Evolutionary conservation across 2,113 vertebrate species (phyloP).

Genomic region (Actinemys pallida): DNA sequence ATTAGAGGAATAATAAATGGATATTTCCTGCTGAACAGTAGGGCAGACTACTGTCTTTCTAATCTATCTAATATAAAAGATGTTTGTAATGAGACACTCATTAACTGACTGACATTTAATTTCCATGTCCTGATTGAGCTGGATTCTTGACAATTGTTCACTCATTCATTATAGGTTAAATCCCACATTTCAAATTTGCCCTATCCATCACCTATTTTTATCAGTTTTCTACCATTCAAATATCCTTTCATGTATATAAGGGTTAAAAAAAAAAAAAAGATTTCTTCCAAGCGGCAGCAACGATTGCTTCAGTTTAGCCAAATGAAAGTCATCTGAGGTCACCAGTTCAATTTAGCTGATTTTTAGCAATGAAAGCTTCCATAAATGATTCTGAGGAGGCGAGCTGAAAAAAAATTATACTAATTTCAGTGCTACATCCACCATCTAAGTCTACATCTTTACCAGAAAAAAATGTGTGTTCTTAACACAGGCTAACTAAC

Average conservation of each 20-base stretch:
- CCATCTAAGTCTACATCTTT: neutral
- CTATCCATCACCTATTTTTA: neutral
- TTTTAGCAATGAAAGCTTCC: neutral
- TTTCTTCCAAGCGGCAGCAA: neutral
- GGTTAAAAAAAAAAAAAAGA: neutral
- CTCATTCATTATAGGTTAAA: neutral
- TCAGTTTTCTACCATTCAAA: neutral
- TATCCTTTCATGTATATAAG: neutral
- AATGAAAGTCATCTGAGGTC: neutral
- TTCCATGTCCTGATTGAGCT: fast-evolving
- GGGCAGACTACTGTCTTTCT: neutral
- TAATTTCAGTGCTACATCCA: neutral
- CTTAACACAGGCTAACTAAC: neutral
- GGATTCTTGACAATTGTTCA: neutral
- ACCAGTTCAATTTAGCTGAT: neutral
- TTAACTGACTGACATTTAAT: neutral
- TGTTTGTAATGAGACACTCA: fast-evolving
- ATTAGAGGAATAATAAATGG: neutral
- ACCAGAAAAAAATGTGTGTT: neutral
- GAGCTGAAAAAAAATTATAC: neutral
- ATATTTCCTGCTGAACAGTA: neutral
- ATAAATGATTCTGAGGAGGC: neutral
- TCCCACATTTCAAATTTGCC: neutral
- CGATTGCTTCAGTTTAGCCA: neutral
- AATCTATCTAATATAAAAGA: neutral